phyloP scores from a whole-genome alignment of 2,797 vertebrate genomes.

The Neoniphon sammara region DNA sequence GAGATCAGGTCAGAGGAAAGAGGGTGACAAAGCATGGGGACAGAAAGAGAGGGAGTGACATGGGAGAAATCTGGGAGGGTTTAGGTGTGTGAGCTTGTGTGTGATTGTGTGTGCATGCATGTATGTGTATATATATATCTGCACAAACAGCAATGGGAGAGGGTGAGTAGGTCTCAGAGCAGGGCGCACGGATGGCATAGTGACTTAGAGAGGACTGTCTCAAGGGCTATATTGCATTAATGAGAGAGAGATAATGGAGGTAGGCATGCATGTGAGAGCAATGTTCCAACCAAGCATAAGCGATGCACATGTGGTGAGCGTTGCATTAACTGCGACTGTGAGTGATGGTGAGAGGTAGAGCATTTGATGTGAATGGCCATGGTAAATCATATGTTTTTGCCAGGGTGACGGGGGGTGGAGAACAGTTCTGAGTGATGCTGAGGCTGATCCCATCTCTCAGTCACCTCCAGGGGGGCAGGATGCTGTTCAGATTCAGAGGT shows the following conservation, averaged over 20 bases:
- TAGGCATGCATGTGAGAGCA: slow-evolving; percentile 49
- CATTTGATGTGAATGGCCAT: slow-evolving; percentile 29
- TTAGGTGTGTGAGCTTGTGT: neutral
- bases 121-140: neutral
- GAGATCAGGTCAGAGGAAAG: slow-evolving; percentile 27
- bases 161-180: slow-evolving; percentile 10
- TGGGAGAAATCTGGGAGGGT: neutral
- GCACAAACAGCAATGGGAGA: slow-evolving; percentile 4
- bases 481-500: slow-evolving; percentile 49
- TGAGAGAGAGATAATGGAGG: slow-evolving; percentile 32
- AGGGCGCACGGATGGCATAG: neutral
- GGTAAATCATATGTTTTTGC: slow-evolving; percentile 68
- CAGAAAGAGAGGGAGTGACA: slow-evolving; percentile 16
- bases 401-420: slow-evolving; percentile 50
- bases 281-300: slow-evolving; percentile 45
- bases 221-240: slow-evolving; percentile 18
- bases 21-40: slow-evolving; percentile 37
- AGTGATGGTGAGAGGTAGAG: slow-evolving; percentile 43
- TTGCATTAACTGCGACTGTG: slow-evolving; percentile 40
- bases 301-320: slow-evolving; percentile 43
- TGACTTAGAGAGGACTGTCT: slow-evolving; percentile 14
- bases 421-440: slow-evolving; percentile 65
- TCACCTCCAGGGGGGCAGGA: slow-evolving; percentile 61
- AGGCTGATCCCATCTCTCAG: slow-evolving; percentile 73
- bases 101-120: neutral